A percentile compares a stretch with the other conserved stretches of the same genome.
Evolutionary conservation across 2,888 invertebrate genomes (phyloP).

Genomic region (Philhelius pedissequus): DNA sequence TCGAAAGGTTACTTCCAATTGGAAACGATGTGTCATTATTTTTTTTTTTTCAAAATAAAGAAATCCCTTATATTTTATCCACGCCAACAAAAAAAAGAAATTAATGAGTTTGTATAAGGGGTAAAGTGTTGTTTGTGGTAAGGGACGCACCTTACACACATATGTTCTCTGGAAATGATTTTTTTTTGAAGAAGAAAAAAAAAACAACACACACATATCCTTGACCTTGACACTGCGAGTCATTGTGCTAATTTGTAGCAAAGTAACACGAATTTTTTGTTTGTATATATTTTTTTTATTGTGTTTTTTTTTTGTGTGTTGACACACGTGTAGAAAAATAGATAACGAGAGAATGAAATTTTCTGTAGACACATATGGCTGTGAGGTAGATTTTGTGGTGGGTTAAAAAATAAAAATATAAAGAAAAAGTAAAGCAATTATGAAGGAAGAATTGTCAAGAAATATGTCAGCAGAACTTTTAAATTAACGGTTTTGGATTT

Average conservation of each 20-base stretch:
- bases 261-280: slow-evolving; percentile 20
- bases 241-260: slow-evolving; percentile 24
- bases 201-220: slow-evolving; percentile 2
- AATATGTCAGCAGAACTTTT: neutral
- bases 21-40: slow-evolving; percentile 11
- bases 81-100: slow-evolving; percentile 2
- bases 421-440: neutral
- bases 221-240: slow-evolving; percentile 30
- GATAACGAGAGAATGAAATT: neutral
- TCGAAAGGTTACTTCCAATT: slow-evolving; percentile 10
- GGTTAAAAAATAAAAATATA: neutral
- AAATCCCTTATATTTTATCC: neutral
- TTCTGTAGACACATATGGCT: slow-evolving; percentile 8
- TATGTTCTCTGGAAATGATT: neutral
- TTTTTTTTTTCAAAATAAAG: neutral
- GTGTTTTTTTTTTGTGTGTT: neutral
- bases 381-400: neutral
- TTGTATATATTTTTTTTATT: neutral
- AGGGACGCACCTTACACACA: slow-evolving; percentile 8
- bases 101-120: slow-evolving; percentile 17
- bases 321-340: neutral
- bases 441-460: neutral
- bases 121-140: neutral
- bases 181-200: too few relatives aligned
- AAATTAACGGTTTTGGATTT: neutral